These are phyloP conservation scores for Columba guinea DNA, from an alignment of 2,797 vertebrate species.

Conservation along the genomic window DNA sequence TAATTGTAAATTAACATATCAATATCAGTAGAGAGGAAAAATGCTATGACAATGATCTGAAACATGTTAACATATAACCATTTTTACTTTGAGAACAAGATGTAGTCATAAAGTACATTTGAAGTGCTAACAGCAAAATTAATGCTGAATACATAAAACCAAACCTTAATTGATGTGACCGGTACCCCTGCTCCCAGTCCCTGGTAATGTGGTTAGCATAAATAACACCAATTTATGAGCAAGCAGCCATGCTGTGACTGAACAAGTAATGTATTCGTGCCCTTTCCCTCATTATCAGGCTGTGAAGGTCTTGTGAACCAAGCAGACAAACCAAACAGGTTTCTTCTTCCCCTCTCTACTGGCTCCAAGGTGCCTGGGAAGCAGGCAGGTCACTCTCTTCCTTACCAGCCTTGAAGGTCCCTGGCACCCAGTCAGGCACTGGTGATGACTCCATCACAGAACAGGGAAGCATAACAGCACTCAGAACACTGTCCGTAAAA, in stretches of 20 bases:
- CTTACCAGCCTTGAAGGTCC: background rate
- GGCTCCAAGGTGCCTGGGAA: background rate
- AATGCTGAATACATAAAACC: background rate
- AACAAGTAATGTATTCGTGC: fast-evolving
- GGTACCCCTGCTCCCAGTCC: background rate
- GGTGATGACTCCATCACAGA: background rate
- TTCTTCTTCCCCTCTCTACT: background rate
- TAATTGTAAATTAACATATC: background rate
- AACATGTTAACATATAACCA: background rate
- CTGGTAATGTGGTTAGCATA: background rate
- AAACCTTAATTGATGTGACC: background rate
- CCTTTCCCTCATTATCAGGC: background rate
- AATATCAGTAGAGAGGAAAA: background rate
- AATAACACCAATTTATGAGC: background rate
- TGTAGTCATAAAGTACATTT: background rate
- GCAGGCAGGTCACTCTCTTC: background rate
- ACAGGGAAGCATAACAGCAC: background rate
- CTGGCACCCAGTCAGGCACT: background rate
- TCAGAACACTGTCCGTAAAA: background rate
- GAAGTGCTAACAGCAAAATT: background rate
- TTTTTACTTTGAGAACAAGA: background rate
- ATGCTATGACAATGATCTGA: background rate
- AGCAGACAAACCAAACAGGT: background rate
- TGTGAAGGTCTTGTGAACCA: background rate
- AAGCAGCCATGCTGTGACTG: background rate